Percentiles rank a stretch among this genome's conserved stretches.
Conservation (phyloP, 1,140 invertebrate species). For the Pogonognathellus flavescens region DNA sequence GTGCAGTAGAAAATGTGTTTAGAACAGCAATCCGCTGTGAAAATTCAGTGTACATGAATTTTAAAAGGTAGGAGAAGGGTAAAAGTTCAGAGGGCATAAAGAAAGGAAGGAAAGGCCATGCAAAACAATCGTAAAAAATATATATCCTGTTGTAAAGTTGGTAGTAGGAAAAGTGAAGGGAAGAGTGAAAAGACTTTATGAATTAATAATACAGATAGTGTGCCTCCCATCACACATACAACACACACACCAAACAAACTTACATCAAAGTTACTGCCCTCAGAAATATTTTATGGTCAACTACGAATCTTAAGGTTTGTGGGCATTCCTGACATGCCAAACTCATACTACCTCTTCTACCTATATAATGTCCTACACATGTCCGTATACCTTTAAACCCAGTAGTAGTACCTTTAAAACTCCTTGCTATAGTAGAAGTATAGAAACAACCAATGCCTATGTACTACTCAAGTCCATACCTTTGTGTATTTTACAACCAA, state of each 20-base stretch:
- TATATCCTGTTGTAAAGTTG: slow-evolving; percentile 33
- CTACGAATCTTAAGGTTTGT: neutral
- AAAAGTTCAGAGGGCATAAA: neutral
- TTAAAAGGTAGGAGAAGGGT: neutral
- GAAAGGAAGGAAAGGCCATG: slow-evolving; percentile 9
- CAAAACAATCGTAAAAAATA: slow-evolving; percentile 49
- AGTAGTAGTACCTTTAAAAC: too few species aligned
- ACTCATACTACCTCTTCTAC: neutral
- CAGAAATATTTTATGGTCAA: slow-evolving; percentile 48
- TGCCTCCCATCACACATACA: slow-evolving; percentile 4
- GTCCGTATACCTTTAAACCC: too few species aligned
- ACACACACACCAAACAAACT: slow-evolving; percentile 21
- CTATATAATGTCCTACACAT: neutral
- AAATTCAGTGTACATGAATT: slow-evolving; percentile 6
- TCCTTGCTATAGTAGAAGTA: too few species aligned
- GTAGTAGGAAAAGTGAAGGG: slow-evolving; percentile 22
- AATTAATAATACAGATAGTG: slow-evolving; percentile 24
- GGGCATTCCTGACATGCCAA: neutral
- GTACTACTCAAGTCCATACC: too few species aligned
- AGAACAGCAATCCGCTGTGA: too few species aligned
- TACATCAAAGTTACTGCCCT: slow-evolving; percentile 20
- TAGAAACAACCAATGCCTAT: too few species aligned
- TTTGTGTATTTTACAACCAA: too few species aligned
- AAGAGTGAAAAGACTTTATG: slow-evolving; percentile 31
- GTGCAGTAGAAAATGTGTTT: too few species aligned